Percentiles rank a stretch among this genome's conserved stretches.
These are phyloP conservation scores for Bellardia bayeri DNA, from an alignment of 2,888 invertebrate species.

Conservation along the genomic window DNA sequence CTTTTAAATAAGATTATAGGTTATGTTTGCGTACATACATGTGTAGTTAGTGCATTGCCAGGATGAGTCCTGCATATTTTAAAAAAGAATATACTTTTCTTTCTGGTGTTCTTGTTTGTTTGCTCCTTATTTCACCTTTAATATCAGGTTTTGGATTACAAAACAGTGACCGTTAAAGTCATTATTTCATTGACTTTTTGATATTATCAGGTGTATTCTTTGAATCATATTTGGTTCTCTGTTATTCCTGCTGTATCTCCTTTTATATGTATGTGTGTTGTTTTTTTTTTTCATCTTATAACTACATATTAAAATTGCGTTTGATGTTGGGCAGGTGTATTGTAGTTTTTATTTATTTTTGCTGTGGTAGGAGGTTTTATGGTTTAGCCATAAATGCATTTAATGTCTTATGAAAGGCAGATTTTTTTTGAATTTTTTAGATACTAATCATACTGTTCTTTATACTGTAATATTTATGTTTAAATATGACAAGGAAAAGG, in stretches of 20 bases:
- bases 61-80: constrained; percentile 62
- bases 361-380: constrained; percentile 40
- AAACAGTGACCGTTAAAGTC: constrained; percentile 59
- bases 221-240: constrained; percentile 42
- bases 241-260: not conserved
- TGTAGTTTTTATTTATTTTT: constrained; percentile 2
- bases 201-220: constrained; percentile 73
- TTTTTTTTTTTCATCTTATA: not conserved
- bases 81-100: constrained; percentile 26
- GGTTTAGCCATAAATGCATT: constrained; percentile 14
- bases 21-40: constrained; percentile 46
- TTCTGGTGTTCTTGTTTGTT: not conserved
- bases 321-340: constrained; percentile 71
- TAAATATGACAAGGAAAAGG: not conserved
- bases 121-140: constrained; percentile 33
- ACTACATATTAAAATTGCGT: not conserved
- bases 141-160: constrained; percentile 31
- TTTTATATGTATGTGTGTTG: constrained; percentile 10
- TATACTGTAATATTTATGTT: not conserved
- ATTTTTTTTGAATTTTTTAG: constrained; percentile 22
- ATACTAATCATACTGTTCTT: constrained; percentile 9
- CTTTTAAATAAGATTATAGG: constrained; percentile 66
- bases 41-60: constrained; percentile 12
- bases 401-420: constrained; percentile 19
- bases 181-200: constrained; percentile 67